Base-by-base conservation (phyloP, 2,113 vertebrate genomes). In the Chloebia gouldiae region DNA sequence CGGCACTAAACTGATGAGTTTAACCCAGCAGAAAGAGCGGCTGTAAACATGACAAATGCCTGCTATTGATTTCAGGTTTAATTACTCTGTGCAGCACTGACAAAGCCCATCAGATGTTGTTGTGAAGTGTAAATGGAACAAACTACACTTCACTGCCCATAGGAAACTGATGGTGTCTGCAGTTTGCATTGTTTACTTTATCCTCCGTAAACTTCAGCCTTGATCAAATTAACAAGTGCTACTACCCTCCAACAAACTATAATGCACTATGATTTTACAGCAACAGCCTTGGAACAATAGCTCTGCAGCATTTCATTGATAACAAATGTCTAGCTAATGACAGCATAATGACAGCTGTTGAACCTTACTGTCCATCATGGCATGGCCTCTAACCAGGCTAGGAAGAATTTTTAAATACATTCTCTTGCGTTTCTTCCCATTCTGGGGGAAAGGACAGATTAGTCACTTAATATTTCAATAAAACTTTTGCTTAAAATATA, bases 31-130 rank as follows among this genome's bases (percentile, higher is more conserved):
- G 99, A 99, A 99, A 99, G 99, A 99, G 98, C 97, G 98, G 99
- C 99, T 99, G 99, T 99, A 99, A 99, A 99, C 99, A 99, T 99
- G 99, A 99, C 99, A 99, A 99, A 99, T 99, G 99, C 98, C 98
- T 99, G 98, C 99, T 99, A 99, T 99, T 99, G 99, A 99, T 99
- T 99, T 99, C 98, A 99, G 99, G 98, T 99, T 99, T 99, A 99
- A 99, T 99, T 99, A 99, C 99, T 99, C 98, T 98, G 98, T 99
- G 99, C 99, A 97, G 99, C 98, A 98, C 99, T 99, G 99, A 99
- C 99, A 99, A 99, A 99, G 99, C 99, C 99, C 98, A 99, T 99
- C 99, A 99, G 99, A 99, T 98, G 99, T 98, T 98, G 99, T 99
- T 98, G 98, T 99, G 98, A 99, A 99, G 98, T 99, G 99, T 99